Evolutionary conservation across 1,140 invertebrate genomes (phyloP).

Genomic region (Drosophila erecta): DNA sequence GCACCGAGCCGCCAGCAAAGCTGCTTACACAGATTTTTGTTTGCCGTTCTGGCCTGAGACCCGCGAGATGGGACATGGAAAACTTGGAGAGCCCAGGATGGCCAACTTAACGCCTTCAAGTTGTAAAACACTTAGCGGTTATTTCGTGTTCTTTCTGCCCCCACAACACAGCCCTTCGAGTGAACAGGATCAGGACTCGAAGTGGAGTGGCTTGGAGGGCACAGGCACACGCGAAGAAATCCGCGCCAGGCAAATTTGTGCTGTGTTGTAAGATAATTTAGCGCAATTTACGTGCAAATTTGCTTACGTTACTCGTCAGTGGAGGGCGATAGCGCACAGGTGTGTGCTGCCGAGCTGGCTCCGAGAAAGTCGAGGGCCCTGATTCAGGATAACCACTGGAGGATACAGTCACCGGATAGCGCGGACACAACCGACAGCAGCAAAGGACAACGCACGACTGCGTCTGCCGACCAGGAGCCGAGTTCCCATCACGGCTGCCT

Average conservation of each 20-base stretch:
- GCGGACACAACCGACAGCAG: slow-evolving; percentile 74
- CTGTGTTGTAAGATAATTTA: slow-evolving; percentile 69
- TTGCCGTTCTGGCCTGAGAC: slow-evolving; percentile 17
- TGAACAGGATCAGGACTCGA: neutral
- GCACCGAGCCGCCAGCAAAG: slow-evolving; percentile 14
- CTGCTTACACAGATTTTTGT: slow-evolving; percentile 68
- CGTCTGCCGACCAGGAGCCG: slow-evolving; percentile 35
- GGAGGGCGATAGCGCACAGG: slow-evolving; percentile 62
- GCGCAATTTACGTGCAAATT: slow-evolving; percentile 80
- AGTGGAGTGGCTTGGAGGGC: slow-evolving; percentile 12
- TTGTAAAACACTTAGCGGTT: slow-evolving; percentile 82
- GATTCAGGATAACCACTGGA: slow-evolving; percentile 4
- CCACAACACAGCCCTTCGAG: neutral
- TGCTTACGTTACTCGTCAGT: slow-evolving; percentile 57
- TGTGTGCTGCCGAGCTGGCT: slow-evolving; percentile 54
- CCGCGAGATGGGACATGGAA: slow-evolving; percentile 12
- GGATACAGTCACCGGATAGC: slow-evolving; percentile 31
- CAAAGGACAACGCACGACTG: slow-evolving; percentile 81
- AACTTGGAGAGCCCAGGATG: slow-evolving; percentile 33
- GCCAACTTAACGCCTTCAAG: slow-evolving; percentile 73
- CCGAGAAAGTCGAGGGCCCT: slow-evolving; percentile 38
- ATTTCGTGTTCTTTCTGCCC: slow-evolving; percentile 63
- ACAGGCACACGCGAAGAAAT: slow-evolving; percentile 52
- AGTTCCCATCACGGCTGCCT: slow-evolving; percentile 21
- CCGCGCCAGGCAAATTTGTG: slow-evolving; percentile 63